Percentiles rank a stretch among this genome's conserved stretches.
Evolutionary conservation across 1,140 invertebrate species (phyloP).

Genomic region (Coenobita brevimanus): DNA sequence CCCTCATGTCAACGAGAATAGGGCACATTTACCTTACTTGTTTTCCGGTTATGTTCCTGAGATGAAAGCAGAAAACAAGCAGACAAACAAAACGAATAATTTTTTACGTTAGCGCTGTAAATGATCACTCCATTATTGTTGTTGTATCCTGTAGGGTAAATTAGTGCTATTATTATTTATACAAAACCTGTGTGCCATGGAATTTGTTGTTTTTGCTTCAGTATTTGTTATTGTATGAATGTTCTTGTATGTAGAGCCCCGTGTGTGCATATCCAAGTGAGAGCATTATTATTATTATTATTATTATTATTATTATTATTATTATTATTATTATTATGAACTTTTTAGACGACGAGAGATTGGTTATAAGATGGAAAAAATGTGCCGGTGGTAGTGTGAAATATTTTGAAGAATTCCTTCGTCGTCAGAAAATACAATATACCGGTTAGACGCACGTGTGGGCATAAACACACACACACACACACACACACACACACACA

Average conservation of each 20-base stretch:
- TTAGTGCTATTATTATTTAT: slow-evolving; percentile 62
- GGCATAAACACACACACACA: slow-evolving; percentile 36
- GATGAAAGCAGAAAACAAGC: no score
- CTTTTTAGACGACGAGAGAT: no score
- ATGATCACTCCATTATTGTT: slow-evolving; percentile 42
- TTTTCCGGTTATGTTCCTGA: slow-evolving; percentile 46
- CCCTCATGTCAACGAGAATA: no score
- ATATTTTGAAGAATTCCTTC: neutral
- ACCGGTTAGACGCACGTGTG: neutral
- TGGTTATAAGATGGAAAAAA: no score
- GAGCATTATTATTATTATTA: neutral
- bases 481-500: slow-evolving; percentile 36
- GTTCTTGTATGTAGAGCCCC: neutral
- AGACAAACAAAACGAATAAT: slow-evolving; percentile 3
- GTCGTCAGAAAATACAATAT: neutral
- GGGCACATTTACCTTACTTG: no score
- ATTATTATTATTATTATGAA: no score
- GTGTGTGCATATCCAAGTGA: neutral
- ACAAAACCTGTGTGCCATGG: slow-evolving; percentile 51
- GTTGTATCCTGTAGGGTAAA: slow-evolving; percentile 53
- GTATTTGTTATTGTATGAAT: neutral
- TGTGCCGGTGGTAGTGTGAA: neutral
- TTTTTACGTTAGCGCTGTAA: slow-evolving; percentile 45
- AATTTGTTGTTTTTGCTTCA: neutral
- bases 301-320: no score